Conservation (phyloP, 2,888 invertebrate genomes). For the Heliconius hortense region DNA sequence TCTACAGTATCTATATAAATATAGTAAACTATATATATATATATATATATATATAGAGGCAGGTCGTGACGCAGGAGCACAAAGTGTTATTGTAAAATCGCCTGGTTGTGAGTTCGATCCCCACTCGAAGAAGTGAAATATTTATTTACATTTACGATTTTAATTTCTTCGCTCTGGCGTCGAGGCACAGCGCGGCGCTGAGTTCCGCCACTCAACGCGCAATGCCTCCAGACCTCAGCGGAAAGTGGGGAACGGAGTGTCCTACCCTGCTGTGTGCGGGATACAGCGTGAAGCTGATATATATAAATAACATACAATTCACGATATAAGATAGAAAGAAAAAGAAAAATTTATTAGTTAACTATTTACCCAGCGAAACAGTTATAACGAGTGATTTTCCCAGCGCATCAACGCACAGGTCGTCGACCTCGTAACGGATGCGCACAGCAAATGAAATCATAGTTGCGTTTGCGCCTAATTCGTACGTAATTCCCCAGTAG, state of each 20-base stretch:
- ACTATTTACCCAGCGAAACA: background rate
- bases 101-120: no score
- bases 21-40: no score
- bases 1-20: no score
- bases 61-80: no score
- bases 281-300: background rate
- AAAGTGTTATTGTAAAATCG: no score
- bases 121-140: no score
- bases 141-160: no score
- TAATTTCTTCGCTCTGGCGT: no score
- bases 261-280: background rate
- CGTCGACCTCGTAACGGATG: constrained; percentile 34
- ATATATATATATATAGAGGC: no score
- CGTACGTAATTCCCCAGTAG: constrained; percentile 14
- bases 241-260: no score
- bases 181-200: background rate
- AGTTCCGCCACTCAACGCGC: background rate
- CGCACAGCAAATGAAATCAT: constrained; percentile 31
- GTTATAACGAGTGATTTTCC: constrained; percentile 52
- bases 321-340: background rate
- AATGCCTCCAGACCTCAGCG: no score
- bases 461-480: constrained; percentile 33
- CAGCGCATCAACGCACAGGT: constrained; percentile 55
- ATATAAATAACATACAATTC: background rate
- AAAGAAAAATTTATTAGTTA: constrained; percentile 12